These are phyloP conservation scores for Drymodes brunneopygia DNA, from an alignment of 2,113 vertebrate species.

Conservation along the genomic window DNA sequence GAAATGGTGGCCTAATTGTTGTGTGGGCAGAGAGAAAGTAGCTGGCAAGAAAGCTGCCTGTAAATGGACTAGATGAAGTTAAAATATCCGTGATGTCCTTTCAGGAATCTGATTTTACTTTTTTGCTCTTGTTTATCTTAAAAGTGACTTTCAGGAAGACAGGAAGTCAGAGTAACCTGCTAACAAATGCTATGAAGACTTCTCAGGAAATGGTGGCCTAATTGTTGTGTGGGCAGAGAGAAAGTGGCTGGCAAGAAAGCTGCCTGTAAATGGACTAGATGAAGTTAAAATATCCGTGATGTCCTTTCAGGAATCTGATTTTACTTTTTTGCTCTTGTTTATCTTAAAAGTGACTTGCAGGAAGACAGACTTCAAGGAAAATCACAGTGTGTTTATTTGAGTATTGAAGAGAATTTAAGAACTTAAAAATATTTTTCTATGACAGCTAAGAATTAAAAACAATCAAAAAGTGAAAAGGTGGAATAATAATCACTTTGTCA, in stretches of 20 bases:
- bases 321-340: not conserved
- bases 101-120: not conserved
- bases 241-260: not conserved
- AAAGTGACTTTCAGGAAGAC: too few species aligned
- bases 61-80: not conserved
- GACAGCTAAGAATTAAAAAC: not conserved
- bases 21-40: not conserved
- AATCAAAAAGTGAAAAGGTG: not conserved
- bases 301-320: not conserved
- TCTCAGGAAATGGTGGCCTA: not conserved
- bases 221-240: not conserved
- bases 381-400: not conserved
- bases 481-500: not conserved
- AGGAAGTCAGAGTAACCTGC: not conserved
- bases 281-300: not conserved
- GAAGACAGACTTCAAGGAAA: not conserved
- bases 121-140: not conserved
- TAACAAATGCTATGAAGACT: not conserved
- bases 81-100: not conserved
- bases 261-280: not conserved
- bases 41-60: not conserved
- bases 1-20: not conserved
- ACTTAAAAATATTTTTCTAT: not conserved
- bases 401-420: not conserved
- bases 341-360: not conserved